A percentile compares a stretch with the other conserved stretches of the same genome.
Evolutionary conservation across 1,140 invertebrate genomes (phyloP).

Genomic region (Polypedilum pembai): DNA sequence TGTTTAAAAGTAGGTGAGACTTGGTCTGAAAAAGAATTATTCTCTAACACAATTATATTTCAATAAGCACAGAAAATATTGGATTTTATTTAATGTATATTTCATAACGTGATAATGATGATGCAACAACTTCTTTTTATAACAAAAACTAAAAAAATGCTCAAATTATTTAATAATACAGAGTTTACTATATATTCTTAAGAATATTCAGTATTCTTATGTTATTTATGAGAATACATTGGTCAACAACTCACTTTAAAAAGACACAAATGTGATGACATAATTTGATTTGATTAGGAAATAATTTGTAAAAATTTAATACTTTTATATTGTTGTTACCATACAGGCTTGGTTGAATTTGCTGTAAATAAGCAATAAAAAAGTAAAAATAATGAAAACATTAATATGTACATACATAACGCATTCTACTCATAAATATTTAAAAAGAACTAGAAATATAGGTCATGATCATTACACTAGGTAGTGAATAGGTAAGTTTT

Average conservation of each 20-base stretch:
- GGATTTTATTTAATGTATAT: too few relatives aligned
- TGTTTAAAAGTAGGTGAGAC: too few relatives aligned
- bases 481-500: neutral
- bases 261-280: neutral
- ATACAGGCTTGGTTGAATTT: conserved; percentile 6
- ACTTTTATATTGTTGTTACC: neutral
- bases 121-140: too few relatives aligned
- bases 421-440: neutral
- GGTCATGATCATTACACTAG: neutral
- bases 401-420: neutral
- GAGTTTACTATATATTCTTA: too few relatives aligned
- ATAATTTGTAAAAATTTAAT: neutral
- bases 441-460: neutral
- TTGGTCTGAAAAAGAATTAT: too few relatives aligned
- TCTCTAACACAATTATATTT: too few relatives aligned
- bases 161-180: too few relatives aligned
- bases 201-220: too few relatives aligned
- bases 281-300: neutral
- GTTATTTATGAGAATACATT: neutral
- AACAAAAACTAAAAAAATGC: too few relatives aligned
- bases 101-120: too few relatives aligned
- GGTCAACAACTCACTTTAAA: neutral
- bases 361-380: neutral
- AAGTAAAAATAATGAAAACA: too few relatives aligned
- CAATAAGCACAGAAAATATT: too few relatives aligned